Evolutionary conservation across 2,797 vertebrate species (phyloP), one percentile per base, ranked within the genome.

Genomic region (Gobionotothen gibberifrons): DNA sequence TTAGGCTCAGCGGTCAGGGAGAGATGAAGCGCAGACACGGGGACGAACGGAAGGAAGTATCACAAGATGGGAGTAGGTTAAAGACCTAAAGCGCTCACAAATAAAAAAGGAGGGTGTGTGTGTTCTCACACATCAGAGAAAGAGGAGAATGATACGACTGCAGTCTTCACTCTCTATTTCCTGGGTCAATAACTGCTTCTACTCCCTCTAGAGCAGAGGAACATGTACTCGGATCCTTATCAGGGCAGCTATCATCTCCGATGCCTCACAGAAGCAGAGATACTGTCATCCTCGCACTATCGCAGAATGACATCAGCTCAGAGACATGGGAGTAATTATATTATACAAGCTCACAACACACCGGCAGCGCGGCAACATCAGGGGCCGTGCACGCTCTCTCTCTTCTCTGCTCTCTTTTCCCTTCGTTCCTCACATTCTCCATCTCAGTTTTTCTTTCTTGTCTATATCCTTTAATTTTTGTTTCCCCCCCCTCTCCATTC

Each of bases 181-280:
- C 72, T 76, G 90, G 94, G 95, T 95, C 93, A 94, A 95, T 95
- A 95, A 84, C 87, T 72, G 87, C 85, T 84, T 74, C 69, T 86
- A 84, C 89, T 92, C 87, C 88, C 93, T 88, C 77, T 85, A 86
- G 85, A 92, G 87, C 87, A 87, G 86, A 63, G 90, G 81, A 86
- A 86, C 93, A 92, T 93, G 91, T 92, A 93, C 92, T 92, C 92
- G 93, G 92, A 95, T 95, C 81, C 90, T 93, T 95, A 96, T 96
- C 94, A 92, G 92, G 93, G 78, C 69, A 92, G 87, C 91, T 88
- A 93, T 91, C 87, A 92, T 88, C 88, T 85, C 72, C 68, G 47
- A 88, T 93, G 87, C 86, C 80, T 87, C 72, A 58, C 79, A 74
- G 86, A 91, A 75, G 76, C 83, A 79, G 52, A 87, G 90, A 91